Evolutionary conservation across 2,797 vertebrate species (phyloP).

Genomic region (Falco berigora): DNA sequence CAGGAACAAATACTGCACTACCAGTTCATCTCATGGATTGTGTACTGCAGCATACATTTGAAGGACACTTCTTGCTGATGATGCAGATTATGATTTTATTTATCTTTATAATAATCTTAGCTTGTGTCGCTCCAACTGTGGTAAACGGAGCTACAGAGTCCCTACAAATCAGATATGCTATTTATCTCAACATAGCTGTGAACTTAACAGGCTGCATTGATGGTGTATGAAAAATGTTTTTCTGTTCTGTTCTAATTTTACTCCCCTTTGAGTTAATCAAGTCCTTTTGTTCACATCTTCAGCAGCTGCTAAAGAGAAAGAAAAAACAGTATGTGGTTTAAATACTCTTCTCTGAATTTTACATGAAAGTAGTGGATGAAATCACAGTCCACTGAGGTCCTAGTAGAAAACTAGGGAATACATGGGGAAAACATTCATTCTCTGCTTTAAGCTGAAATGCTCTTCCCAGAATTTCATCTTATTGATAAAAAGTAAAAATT

Average conservation of each 20-base stretch:
- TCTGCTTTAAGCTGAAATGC: neutral
- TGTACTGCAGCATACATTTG: neutral
- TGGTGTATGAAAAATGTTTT: neutral
- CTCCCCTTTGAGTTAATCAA: constrained; percentile 42
- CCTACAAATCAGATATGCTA: neutral
- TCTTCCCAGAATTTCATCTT: neutral
- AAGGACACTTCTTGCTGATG: neutral
- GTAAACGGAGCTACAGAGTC: neutral
- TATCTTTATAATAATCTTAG: neutral
- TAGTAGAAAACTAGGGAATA: neutral
- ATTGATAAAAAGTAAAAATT: neutral
- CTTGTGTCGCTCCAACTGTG: neutral
- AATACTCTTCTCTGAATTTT: neutral
- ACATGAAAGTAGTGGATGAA: neutral
- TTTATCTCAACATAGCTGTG: constrained; percentile 2
- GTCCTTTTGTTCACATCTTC: constrained; percentile 37
- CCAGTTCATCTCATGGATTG: neutral
- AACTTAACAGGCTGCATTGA: neutral
- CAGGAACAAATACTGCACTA: neutral
- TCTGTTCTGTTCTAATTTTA: constrained; percentile 44
- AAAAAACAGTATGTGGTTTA: neutral
- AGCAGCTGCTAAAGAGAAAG: constrained; percentile 40
- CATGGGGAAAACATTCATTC: neutral
- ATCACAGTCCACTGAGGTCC: neutral
- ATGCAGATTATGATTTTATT: neutral